Base-by-base conservation (phyloP, 2,888 invertebrate species). In the Cataglyphis livida region DNA sequence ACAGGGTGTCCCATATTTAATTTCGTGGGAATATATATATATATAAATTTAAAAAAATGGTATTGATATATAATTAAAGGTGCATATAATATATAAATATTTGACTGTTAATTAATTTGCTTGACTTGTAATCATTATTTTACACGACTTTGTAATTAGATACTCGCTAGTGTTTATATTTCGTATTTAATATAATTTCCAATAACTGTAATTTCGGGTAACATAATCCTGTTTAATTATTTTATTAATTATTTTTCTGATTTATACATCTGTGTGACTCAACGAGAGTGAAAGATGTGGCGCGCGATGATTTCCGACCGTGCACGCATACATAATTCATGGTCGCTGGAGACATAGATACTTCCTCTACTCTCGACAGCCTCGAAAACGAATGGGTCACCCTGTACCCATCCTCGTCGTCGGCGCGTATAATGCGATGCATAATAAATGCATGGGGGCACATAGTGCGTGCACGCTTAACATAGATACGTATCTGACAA, bases 401-500 rank as follows among this genome's bases (percentile, higher is more conserved):
- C 73, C 65, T 44, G 84, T 81, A 82, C 32, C 71, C 71, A 79
- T 68, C 51, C 41, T 64, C 75, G 57, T 35, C 38, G 61, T 61
- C 83, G 73, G 82, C 32, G 87, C 87, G 85, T 85, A 90, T 93
- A 93, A 93, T 92, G 90, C 90, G 91, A 93, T 92, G 92, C 92
- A 92, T 93, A 92, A 93, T 93, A 92, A 93, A 93, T 93, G 91
- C 92, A 93, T 91, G 89, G 90, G 86, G 73, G 79, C 78, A 62
- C 73, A 81, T 83, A 51, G n/a, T 81, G 73, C 83, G 76, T 81
- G 87, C 84, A 84, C 84, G 81, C 89, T 93, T 92, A 92, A 91
- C 92, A 93, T 93, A 92, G 93, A 92, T 93, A 92, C 90, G 89
- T 85, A 92, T 92, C 90, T 89, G 89, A 91, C 91, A 92, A 93